Percentiles rank a stretch among this genome's conserved stretches.
These are phyloP conservation scores for Carduelis carduelis DNA, from an alignment of 2,797 vertebrate species.

Conservation along the genomic window DNA sequence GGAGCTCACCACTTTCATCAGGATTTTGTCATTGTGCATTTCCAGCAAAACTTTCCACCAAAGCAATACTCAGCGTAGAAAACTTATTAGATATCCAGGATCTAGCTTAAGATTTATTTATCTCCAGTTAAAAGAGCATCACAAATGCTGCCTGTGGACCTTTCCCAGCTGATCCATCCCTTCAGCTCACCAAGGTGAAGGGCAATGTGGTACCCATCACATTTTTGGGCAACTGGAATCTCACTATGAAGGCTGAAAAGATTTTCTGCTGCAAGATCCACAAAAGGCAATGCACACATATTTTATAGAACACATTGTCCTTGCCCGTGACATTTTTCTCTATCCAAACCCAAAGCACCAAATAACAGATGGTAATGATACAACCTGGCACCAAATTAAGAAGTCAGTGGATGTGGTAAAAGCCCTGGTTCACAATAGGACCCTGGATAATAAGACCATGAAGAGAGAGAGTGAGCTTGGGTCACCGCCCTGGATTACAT, in stretches of 20 bases:
- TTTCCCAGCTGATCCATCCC: background rate
- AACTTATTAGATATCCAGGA: background rate
- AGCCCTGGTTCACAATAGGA: background rate
- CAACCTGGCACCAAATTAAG: conserved; percentile 1
- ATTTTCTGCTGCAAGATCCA: background rate
- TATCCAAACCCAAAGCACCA: background rate
- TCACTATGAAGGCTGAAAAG: background rate
- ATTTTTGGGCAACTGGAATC: too few species aligned
- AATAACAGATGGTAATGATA: background rate
- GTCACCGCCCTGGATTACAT: background rate
- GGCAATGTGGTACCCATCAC: accelerated
- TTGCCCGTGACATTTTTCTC: background rate
- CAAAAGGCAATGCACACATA: accelerated
- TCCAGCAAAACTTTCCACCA: background rate
- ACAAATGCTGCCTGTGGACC: background rate
- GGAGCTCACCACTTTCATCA: background rate
- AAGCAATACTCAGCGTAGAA: background rate
- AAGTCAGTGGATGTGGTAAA: background rate
- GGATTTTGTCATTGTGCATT: background rate
- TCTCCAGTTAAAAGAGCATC: background rate
- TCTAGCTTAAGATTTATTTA: background rate
- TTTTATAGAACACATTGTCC: background rate
- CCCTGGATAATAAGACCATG: background rate
- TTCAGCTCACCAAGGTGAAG: background rate
- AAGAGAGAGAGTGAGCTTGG: background rate